Base-by-base conservation (phyloP, 2,113 vertebrate species). In the Illadopsis cleaveri region DNA sequence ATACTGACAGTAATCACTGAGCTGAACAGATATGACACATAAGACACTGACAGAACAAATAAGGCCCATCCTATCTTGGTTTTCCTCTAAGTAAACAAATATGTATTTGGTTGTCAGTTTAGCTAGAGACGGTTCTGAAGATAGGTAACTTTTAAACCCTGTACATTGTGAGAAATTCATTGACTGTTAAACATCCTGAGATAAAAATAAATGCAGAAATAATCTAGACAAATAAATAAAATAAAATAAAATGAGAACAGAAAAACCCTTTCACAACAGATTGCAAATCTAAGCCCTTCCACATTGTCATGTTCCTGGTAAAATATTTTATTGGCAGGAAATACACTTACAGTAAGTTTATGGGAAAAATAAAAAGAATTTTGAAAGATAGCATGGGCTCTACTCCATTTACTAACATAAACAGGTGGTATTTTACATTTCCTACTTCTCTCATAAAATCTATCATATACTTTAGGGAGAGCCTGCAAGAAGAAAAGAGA, bases 1-100 rank as follows among this genome's bases (percentile, higher is more conserved):
- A 33, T 80, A 37, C 86, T 65, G 89, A 84, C 89, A 91, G 73
- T 65, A 91, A 87, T 91, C 77, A 69, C 61, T 53, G 73, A 94
- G 48, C 77, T 69, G 89, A 89, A 87, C n/a, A 82, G 91, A 94
- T 61, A 79, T 28, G 77, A 94, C 69, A 86, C 17, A 82, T 33
- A 84, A 94, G 73, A 75, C 45, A 65, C 40, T 40, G 72, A 71
- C 0, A 4, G 69, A 92, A 93, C 48, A 91, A 89, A 76, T 64
- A 94, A 87, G 37, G 7, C 28, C 40, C 31, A 68, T 37, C 23
- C 31, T 69, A 57, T 76, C 69, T 70, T 85, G 22, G 9, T 78
- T 92, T 91, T 68, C 51, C 61, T 51, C 31, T 45, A 79, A 71
- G 25, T 45, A 79, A 95, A 87, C 31, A 96, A 78, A 68, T 15